phyloP scores from a whole-genome alignment of 1,140 invertebrate genomes.

The Anastrepha ludens region DNA sequence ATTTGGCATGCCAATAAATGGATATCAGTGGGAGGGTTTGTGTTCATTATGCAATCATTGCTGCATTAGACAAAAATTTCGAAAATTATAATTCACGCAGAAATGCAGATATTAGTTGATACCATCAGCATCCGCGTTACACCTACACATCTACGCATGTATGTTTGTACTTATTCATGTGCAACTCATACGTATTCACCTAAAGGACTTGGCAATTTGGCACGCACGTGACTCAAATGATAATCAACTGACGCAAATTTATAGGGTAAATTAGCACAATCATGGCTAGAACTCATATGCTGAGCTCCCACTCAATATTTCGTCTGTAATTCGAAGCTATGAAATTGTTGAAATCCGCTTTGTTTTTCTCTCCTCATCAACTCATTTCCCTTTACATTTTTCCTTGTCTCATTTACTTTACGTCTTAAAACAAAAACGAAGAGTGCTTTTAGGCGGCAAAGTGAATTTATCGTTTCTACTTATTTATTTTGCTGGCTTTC shows the following conservation, averaged over 20 bases:
- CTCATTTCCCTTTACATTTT: background rate
- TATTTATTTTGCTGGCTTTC: background rate
- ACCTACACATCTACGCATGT: background rate
- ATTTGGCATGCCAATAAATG: background rate
- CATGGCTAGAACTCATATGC: constrained; percentile 3
- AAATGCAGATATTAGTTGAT: constrained; percentile 7
- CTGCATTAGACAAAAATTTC: constrained; percentile 22
- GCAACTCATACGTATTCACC: background rate
- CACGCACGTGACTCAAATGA: constrained; percentile 42
- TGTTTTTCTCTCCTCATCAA: background rate
- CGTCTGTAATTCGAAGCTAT: background rate
- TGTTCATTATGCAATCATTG: background rate
- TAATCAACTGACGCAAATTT: constrained; percentile 36
- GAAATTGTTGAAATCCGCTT: background rate
- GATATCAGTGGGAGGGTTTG: background rate
- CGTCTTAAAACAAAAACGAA: background rate
- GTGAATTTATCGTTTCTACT: constrained; percentile 37
- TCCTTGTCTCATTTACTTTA: background rate
- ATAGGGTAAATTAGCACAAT: constrained; percentile 36
- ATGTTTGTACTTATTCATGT: background rate
- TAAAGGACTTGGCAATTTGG: constrained; percentile 36
- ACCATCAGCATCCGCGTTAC: background rate
- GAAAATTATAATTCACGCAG: constrained; percentile 40
- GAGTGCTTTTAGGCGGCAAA: constrained; percentile 29
- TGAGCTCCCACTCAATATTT: background rate